Conservation (phyloP, 23 tunicate species). For the Trididemnum nubilum region DNA sequence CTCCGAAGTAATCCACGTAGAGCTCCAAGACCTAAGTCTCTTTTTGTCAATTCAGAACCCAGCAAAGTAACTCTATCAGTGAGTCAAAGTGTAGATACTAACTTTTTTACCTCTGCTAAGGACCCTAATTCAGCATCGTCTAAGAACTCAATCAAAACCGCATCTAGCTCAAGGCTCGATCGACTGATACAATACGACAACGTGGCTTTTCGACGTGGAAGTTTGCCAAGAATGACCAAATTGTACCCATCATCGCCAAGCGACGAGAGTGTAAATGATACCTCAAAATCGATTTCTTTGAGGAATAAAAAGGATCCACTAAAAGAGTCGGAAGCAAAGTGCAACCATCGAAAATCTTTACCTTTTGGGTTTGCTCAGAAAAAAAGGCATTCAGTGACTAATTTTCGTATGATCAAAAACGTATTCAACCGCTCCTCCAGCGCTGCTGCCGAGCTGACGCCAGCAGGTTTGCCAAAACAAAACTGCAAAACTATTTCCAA, state of each 20-base stretch:
- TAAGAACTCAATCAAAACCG: not conserved
- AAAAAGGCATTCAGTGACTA: not conserved
- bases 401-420: not conserved
- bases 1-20: not conserved
- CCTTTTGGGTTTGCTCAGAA: not conserved
- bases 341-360: not conserved
- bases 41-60: not conserved
- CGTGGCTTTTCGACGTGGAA: not conserved
- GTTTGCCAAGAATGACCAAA: not conserved
- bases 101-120: not conserved
- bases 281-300: not conserved
- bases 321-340: not conserved
- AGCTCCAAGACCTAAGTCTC: not conserved
- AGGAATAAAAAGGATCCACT: not conserved
- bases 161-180: not conserved
- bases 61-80: not conserved
- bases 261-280: not conserved
- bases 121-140: not conserved
- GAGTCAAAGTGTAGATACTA: not conserved
- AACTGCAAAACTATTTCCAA: not conserved
- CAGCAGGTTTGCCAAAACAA: not conserved
- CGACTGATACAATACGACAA: not conserved
- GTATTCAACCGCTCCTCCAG: conserved; percentile 3
- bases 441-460: not conserved
- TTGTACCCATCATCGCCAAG: not conserved